phyloP scores from a whole-genome alignment of 23 tunicate species.

The Styela clava region DNA sequence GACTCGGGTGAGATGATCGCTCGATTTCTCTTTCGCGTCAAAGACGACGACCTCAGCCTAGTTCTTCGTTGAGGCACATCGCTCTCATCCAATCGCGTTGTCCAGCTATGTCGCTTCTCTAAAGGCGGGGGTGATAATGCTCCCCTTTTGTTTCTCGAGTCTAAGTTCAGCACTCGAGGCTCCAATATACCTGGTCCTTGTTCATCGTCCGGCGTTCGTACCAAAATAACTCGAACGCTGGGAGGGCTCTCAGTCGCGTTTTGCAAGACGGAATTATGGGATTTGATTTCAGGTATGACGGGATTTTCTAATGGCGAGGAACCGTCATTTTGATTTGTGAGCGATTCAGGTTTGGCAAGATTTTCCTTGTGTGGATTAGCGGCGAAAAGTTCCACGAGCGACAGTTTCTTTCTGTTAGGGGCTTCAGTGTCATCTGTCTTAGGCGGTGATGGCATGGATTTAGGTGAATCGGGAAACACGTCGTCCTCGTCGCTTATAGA shows the following conservation, averaged over 20 bases:
- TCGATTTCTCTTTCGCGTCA: conserved; percentile 13
- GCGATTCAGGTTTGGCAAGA: not conserved
- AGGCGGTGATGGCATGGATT: not conserved
- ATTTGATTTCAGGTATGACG: not conserved
- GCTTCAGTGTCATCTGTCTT: not conserved
- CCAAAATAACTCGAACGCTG: conserved; percentile 9
- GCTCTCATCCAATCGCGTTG: not conserved
- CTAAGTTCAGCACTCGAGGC: conserved; percentile 1
- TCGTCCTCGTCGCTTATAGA: not conserved
- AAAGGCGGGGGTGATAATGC: not conserved
- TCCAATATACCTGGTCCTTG: conserved; percentile 5
- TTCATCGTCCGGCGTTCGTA: conserved; percentile 16
- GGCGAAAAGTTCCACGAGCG: conserved; percentile 21
- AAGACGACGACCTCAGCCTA: conserved; percentile 18
- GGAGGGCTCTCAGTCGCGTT: not conserved
- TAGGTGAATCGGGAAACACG: not conserved
- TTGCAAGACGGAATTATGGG: not conserved
- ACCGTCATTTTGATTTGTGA: not conserved
- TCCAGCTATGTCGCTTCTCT: conserved; percentile 15
- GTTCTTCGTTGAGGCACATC: conserved; percentile 1
- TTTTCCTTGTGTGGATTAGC: conserved; percentile 3
- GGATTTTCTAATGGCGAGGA: not conserved
- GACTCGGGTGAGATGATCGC: not conserved
- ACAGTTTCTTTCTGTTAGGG: conserved; percentile 2
- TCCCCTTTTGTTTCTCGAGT: not conserved